Percentiles rank a stretch among this genome's conserved stretches.
Evolutionary conservation across 2,113 vertebrate genomes (phyloP).

Genomic region (Entomyzon cyanotis): DNA sequence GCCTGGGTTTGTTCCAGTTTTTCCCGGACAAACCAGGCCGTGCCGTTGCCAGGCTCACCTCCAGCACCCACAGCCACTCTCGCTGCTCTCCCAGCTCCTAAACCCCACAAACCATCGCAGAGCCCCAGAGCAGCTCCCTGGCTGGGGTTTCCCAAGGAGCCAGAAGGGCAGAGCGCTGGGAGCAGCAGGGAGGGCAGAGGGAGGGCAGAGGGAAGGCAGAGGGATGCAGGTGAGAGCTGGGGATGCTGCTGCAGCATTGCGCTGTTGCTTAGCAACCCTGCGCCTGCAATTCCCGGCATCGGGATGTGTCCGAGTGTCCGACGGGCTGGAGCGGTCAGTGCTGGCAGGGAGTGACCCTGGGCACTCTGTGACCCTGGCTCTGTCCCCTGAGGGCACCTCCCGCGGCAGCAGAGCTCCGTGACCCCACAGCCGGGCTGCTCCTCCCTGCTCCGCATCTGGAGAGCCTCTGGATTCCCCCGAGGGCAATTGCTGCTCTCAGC

Average conservation of each 20-base stretch:
- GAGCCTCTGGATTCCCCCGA: background rate
- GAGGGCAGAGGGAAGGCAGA: background rate
- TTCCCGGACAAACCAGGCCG: background rate
- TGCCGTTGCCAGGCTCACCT: background rate
- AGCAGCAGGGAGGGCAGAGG: background rate
- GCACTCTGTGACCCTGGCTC: background rate
- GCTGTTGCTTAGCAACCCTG: slow-evolving; percentile 63
- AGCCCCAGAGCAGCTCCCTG: background rate
- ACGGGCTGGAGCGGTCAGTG: background rate
- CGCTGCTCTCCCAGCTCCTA: background rate
- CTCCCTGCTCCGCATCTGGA: background rate
- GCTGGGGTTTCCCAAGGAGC: background rate
- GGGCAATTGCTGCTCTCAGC: background rate
- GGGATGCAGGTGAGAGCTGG: background rate
- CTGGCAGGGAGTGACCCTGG: background rate
- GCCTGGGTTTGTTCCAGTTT: background rate
- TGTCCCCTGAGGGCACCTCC: background rate
- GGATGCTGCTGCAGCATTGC: background rate
- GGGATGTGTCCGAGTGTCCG: background rate
- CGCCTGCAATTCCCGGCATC: background rate
- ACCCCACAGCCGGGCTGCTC: background rate
- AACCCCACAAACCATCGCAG: background rate
- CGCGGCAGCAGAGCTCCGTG: accelerated
- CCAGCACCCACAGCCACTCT: background rate
- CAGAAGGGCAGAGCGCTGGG: background rate